Percentiles rank a stretch among this genome's conserved stretches.
Evolutionary conservation across 2,797 vertebrate genomes (phyloP).

Genomic region (Mus caroli): DNA sequence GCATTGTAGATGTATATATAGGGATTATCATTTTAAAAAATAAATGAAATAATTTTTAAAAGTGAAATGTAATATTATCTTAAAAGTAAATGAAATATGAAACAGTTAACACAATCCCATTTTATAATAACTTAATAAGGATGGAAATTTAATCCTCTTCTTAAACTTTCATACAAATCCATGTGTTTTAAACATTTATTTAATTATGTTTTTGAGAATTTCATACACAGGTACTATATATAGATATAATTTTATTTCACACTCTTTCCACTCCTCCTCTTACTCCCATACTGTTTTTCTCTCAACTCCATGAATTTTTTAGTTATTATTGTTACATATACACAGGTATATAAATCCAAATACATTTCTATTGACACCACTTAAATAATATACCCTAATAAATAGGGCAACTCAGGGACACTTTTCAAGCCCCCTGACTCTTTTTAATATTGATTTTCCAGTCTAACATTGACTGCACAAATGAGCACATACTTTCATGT

Average conservation of each 20-base stretch:
- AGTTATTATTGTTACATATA: too few species aligned
- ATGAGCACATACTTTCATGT: background rate
- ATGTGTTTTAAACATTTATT: background rate
- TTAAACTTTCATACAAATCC: background rate
- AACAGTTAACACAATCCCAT: background rate
- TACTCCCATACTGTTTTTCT: too few species aligned
- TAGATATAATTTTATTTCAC: too few species aligned
- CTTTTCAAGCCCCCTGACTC: background rate
- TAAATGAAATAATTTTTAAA: background rate
- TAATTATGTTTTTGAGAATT: too few species aligned
- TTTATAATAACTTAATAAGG: slow-evolving; percentile 11
- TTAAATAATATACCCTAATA: too few species aligned
- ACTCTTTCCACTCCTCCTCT: too few species aligned
- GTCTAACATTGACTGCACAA: background rate
- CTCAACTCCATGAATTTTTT: too few species aligned
- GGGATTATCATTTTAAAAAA: background rate
- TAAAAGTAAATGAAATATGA: background rate
- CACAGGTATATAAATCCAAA: too few species aligned
- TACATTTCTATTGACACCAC: too few species aligned
- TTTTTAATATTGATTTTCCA: background rate
- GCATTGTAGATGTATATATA: background rate
- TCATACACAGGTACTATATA: too few species aligned
- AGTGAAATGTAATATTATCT: background rate
- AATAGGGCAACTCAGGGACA: background rate
- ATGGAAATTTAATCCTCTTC: background rate